These are phyloP conservation scores for Hoplostethus mediterraneus DNA, from an alignment of 2,797 vertebrate genomes.

Conservation along the genomic window DNA sequence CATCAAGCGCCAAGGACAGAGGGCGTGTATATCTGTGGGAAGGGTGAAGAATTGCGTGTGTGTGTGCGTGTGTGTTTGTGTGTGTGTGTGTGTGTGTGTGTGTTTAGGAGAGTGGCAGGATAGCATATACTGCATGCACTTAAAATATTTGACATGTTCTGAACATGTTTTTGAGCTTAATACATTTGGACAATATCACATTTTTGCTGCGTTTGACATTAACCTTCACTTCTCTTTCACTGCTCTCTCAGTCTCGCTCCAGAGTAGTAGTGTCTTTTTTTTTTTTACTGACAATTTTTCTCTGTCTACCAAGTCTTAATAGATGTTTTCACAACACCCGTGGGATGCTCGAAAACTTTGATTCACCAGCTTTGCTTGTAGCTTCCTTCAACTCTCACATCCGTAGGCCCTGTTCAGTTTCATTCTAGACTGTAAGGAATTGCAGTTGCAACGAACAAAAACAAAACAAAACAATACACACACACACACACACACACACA, in stretches of 20 bases:
- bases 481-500: background rate
- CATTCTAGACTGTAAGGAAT: conserved; percentile 16
- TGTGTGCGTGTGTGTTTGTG: conserved; percentile 7
- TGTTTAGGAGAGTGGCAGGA: background rate
- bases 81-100: background rate
- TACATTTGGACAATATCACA: too few relatives aligned
- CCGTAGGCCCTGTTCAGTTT: conserved; percentile 3
- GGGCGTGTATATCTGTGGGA: background rate
- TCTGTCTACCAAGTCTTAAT: conserved; percentile 26
- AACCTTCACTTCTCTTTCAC: background rate
- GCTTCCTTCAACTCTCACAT: conserved; percentile 17
- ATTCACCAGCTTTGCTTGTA: conserved; percentile 23
- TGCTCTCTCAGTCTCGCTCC: conserved; percentile 14
- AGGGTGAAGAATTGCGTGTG: conserved; percentile 14
- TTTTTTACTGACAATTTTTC: conserved; percentile 3
- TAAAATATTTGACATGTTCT: too few relatives aligned
- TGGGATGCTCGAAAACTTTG: conserved; percentile 39
- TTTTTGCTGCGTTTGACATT: too few relatives aligned
- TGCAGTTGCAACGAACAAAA: conserved; percentile 23
- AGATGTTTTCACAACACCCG: conserved; percentile 49
- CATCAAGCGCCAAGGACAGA: conserved; percentile 7
- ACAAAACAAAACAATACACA: conserved; percentile 10
- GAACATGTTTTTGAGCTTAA: background rate
- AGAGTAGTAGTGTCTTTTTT: background rate
- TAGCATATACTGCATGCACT: too few relatives aligned